phyloP scores from a whole-genome alignment of 2,888 invertebrate species.

The Sceliomorpha sp. region DNA sequence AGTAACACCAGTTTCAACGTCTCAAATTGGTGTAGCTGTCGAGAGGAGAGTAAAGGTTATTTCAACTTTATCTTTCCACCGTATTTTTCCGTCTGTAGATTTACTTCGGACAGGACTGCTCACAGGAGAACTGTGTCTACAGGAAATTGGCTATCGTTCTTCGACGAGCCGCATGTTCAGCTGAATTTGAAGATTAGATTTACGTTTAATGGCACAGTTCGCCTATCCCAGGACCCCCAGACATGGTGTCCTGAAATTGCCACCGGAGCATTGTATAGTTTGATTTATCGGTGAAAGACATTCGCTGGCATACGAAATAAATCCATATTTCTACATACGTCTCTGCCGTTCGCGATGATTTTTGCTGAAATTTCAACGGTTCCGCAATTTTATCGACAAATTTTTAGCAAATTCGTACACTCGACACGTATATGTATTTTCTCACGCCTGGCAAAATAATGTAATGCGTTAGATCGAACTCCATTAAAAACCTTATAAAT shows the following conservation, averaged over 20 bases:
- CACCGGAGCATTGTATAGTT: constrained; percentile 12
- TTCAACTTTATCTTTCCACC: constrained; percentile 16
- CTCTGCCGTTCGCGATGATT: too few species aligned
- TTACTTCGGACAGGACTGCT: constrained; percentile 25
- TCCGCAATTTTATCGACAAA: too few species aligned
- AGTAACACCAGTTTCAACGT: too few species aligned
- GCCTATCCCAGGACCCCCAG: constrained; percentile 9
- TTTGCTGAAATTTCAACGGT: too few species aligned
- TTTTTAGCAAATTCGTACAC: too few species aligned
- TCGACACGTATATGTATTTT: too few species aligned
- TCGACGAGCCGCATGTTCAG: constrained; percentile 41
- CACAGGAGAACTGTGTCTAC: constrained; percentile 32
- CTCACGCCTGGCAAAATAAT: too few species aligned
- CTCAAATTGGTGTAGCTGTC: too few species aligned
- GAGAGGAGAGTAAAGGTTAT: constrained; percentile 1
- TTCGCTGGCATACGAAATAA: too few species aligned
- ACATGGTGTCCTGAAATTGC: constrained; percentile 12
- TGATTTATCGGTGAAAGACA: constrained; percentile 13
- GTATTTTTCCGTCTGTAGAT: constrained; percentile 20
- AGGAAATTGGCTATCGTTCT: constrained; percentile 55
- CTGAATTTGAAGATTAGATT: constrained; percentile 40
- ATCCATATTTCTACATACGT: too few species aligned
- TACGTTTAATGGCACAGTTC: constrained; percentile 35
- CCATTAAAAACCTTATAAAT: too few species aligned
- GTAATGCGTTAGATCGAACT: too few species aligned